Evolutionary conservation across 2,888 invertebrate species (phyloP).

Genomic region (Agonopterix heracliana): DNA sequence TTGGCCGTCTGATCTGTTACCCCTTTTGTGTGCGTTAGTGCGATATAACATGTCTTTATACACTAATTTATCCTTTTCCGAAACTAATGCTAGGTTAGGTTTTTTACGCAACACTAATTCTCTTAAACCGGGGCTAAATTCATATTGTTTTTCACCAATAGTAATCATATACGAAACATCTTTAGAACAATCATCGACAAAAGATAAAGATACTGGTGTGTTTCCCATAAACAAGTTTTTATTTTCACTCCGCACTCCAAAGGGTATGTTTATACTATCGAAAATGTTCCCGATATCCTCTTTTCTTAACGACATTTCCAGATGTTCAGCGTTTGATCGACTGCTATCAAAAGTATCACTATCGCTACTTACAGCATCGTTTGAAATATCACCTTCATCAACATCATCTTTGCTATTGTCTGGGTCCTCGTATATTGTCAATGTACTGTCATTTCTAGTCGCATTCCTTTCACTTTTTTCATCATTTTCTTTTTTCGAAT

Average conservation of each 20-base stretch:
- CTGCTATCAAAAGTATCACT: no score
- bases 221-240: no score
- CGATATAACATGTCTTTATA: conserved; percentile 9
- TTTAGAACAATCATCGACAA: conserved; percentile 1
- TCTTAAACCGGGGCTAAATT: conserved; percentile 8
- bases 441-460: no score
- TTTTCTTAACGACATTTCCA: no score
- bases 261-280: neutral
- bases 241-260: conserved; percentile 9
- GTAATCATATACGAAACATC: neutral
- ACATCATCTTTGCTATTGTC: neutral
- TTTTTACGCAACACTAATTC: conserved; percentile 7
- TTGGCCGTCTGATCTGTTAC: conserved; percentile 10
- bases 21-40: conserved; percentile 14
- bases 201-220: no score
- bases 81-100: conserved; percentile 3
- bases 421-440: no score
- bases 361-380: neutral
- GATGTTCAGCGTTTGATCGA: no score
- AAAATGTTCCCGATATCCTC: no score
- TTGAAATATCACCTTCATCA: neutral
- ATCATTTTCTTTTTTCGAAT: no score
- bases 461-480: no score
- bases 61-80: conserved; percentile 9
- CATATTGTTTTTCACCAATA: conserved; percentile 4